These are phyloP conservation scores for Mamestra brassicae DNA, from an alignment of 2,888 invertebrate species.

Conservation along the genomic window DNA sequence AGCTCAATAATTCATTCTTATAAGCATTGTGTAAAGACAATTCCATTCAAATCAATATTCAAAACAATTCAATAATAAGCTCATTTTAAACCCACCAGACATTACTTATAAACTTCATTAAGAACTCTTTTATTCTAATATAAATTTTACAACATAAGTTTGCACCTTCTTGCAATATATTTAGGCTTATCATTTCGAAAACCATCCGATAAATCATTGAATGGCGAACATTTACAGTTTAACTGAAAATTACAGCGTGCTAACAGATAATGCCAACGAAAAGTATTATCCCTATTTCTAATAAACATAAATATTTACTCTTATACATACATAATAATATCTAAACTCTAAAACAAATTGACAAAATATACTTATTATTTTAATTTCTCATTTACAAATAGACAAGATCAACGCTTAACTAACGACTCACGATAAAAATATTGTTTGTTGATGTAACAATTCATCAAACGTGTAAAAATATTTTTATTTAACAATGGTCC, in stretches of 20 bases:
- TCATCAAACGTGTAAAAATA: conserved; percentile 86
- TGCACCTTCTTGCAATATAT: conserved; percentile 58
- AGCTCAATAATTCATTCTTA: conserved; percentile 62
- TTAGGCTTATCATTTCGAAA: conserved; percentile 51
- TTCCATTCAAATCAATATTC: conserved; percentile 63
- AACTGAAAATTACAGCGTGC: conserved; percentile 70
- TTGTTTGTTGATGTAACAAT: conserved; percentile 73
- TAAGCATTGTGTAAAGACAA: conserved; percentile 69
- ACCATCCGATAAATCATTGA: conserved; percentile 46
- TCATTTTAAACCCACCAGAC: conserved; percentile 58
- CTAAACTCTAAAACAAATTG: conserved; percentile 86
- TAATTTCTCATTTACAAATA: conserved; percentile 82
- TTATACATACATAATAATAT: conserved; percentile 72
- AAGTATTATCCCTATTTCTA: conserved; percentile 65
- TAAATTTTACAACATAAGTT: conserved; percentile 61
- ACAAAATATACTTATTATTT: conserved; percentile 84
- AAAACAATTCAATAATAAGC: conserved; percentile 67
- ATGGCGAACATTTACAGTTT: conserved; percentile 65
- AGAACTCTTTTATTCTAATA: conserved; percentile 56
- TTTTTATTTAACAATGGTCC: conserved; percentile 87
- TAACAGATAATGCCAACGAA: conserved; percentile 67
- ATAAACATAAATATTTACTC: conserved; percentile 79
- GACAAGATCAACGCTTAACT: conserved; percentile 79
- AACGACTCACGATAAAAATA: conserved; percentile 79
- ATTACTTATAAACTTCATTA: conserved; percentile 52